Evolutionary conservation across 2,888 invertebrate genomes (phyloP), one percentile per base, ranked within the genome.

Genomic region (Erebia aethiops): DNA sequence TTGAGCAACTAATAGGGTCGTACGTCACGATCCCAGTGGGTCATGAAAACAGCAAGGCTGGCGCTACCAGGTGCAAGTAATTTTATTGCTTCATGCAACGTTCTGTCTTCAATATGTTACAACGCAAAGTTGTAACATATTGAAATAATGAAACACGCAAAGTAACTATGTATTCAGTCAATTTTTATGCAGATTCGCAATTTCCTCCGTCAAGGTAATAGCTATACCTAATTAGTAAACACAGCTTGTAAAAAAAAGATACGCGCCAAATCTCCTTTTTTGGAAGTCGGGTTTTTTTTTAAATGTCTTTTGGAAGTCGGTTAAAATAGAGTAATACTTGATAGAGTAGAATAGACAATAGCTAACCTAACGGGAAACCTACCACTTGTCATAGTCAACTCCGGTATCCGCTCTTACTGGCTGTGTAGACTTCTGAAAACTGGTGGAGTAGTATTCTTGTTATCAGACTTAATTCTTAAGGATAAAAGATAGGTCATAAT

Each of bases 51-150:
- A 54, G 18, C 51, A 51, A 54, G 54, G 54, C 2, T 10, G 54
- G 54, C 18, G 18, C 54, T 54, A 18, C 54, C 18, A 54, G 16
- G 80, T 81, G 78, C 84, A 41, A 9, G 41, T 41, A 1, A 9
- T 73, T 75, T 66, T 76, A 80, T 85, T 84, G 83, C 84, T 79
- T 78, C 81, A 85, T 77, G 76, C 75, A 79, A 74, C 70, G 67
- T 67, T 73, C 43, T 54, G 7, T 16, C 35, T 46, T 54, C 62
- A n/a, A n/a, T n/a, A n/a, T n/a, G n/a, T 65, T 76, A 60, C n/a
- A n/a, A n/a, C n/a, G 41, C 46, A 46, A 35, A 58, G 57, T 69
- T 69, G 69, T 66, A 51, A 68, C 65, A 65, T 66, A 63, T 67
- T 58, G 16, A 51, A 62, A 51, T 67, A 71, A 69, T 62, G 57